Conservation (phyloP, 2,888 invertebrate species). For the Charanyca ferruginea region DNA sequence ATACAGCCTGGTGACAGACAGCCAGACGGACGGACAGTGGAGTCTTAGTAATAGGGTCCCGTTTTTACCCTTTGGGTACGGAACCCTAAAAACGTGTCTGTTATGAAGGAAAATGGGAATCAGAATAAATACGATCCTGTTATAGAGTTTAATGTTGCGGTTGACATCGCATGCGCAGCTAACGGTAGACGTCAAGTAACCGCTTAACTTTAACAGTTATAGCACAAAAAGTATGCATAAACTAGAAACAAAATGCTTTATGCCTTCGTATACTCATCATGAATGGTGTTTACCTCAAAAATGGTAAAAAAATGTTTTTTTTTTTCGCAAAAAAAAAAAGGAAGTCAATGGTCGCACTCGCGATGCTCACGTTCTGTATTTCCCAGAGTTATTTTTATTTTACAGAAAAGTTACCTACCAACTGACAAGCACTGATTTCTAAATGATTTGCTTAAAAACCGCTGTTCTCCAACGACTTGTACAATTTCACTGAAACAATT, state of each 20-base stretch:
- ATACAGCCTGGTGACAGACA: too few relatives aligned
- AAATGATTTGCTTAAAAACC: slow-evolving; percentile 33
- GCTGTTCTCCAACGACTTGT: slow-evolving; percentile 1
- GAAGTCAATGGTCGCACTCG: not conserved
- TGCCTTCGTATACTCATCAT: slow-evolving; percentile 51
- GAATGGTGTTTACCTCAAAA: slow-evolving; percentile 49
- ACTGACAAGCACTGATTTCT: slow-evolving; percentile 17
- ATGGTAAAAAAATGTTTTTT: slow-evolving; percentile 15
- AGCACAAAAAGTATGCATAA: slow-evolving; percentile 68
- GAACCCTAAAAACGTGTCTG: slow-evolving; percentile 55
- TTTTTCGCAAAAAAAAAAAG: slow-evolving; percentile 27
- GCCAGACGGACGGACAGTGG: too few relatives aligned
- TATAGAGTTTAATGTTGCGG: slow-evolving; percentile 78
- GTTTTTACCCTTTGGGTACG: too few relatives aligned
- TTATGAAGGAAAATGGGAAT: slow-evolving; percentile 49
- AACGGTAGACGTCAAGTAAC: slow-evolving; percentile 81
- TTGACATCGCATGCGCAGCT: slow-evolving; percentile 82
- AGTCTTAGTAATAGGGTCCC: too few relatives aligned
- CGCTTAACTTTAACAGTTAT: slow-evolving; percentile 79
- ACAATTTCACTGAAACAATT: slow-evolving; percentile 34
- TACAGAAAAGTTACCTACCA: not conserved
- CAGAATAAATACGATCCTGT: slow-evolving; percentile 66
- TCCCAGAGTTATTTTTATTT: too few relatives aligned
- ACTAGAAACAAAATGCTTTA: slow-evolving; percentile 65
- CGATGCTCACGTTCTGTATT: slow-evolving; percentile 37